These are phyloP conservation scores for Poecilia wingei DNA, from an alignment of 2,797 vertebrate genomes.

Conservation along the genomic window DNA sequence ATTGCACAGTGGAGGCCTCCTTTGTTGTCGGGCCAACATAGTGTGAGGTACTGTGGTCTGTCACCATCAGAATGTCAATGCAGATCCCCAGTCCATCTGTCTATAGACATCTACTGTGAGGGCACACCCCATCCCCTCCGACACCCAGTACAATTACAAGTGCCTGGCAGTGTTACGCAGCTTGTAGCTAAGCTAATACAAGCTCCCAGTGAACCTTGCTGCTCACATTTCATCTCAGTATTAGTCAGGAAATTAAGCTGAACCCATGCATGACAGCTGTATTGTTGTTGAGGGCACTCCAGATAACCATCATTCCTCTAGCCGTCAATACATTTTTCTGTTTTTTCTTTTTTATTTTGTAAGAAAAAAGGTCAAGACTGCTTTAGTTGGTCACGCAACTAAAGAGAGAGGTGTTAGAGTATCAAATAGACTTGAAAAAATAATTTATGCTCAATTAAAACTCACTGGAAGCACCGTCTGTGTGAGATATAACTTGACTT, in stretches of 20 bases:
- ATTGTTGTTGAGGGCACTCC: constrained; percentile 19
- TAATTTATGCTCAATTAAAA: constrained; percentile 4
- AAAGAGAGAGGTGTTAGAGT: background rate
- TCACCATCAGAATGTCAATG: constrained; percentile 65
- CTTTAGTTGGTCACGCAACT: background rate
- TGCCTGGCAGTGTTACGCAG: constrained; percentile 54
- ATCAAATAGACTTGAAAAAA: background rate
- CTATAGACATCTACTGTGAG: constrained; percentile 64
- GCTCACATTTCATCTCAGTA: constrained; percentile 39
- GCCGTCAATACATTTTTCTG: constrained; percentile 1
- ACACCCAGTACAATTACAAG: constrained; percentile 73
- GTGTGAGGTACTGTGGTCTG: constrained; percentile 71
- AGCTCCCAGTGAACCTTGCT: constrained; percentile 44
- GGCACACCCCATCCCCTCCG: constrained; percentile 63
- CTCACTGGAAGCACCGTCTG: background rate
- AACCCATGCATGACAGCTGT: constrained; percentile 34
- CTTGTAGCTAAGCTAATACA: constrained; percentile 55
- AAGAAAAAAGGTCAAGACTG: background rate
- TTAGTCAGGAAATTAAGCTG: constrained; percentile 58
- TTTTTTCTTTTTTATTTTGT: constrained; percentile 8
- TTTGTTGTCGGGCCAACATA: constrained; percentile 76
- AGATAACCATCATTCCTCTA: constrained; percentile 16
- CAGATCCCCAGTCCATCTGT: constrained; percentile 80
- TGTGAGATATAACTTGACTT: background rate
- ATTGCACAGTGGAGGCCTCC: constrained; percentile 60